Percentiles rank a stretch among this genome's conserved stretches.
These are phyloP conservation scores for Eilema sororculum DNA, from an alignment of 2,888 invertebrate species.

Conservation along the genomic window DNA sequence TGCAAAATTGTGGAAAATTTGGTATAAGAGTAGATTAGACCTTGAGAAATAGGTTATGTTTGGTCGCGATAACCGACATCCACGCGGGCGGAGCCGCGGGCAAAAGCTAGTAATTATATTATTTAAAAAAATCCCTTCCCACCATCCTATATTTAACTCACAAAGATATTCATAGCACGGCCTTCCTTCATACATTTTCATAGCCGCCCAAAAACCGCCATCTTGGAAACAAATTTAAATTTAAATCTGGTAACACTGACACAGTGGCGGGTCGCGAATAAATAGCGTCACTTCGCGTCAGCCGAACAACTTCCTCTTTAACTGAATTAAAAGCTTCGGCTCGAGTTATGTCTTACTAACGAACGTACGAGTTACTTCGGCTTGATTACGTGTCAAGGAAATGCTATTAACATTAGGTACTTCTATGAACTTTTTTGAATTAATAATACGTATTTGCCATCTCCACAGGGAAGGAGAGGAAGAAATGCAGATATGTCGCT, in stretches of 20 bases:
- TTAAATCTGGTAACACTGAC: conserved; percentile 46
- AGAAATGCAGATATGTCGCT: too few species aligned
- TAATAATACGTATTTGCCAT: background rate
- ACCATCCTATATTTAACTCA: background rate
- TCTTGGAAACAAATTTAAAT: conserved; percentile 39
- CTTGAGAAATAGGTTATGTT: too few species aligned
- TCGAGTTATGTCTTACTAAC: conserved; percentile 75
- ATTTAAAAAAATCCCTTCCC: background rate
- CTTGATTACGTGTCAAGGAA: conserved; percentile 53
- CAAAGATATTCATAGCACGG: conserved; percentile 23
- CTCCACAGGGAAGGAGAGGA: too few species aligned
- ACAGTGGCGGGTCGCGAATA: conserved; percentile 46
- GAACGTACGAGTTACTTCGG: conserved; percentile 63
- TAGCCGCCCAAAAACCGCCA: conserved; percentile 21
- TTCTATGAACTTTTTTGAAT: conserved; percentile 8
- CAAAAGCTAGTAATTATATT: too few species aligned
- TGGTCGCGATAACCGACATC: too few species aligned
- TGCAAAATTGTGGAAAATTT: too few species aligned
- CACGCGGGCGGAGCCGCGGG: too few species aligned
- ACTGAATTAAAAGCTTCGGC: conserved; percentile 81
- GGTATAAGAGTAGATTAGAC: too few species aligned
- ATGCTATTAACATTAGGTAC: conserved; percentile 1
- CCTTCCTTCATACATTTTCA: conserved; percentile 21
- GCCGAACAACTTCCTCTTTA: conserved; percentile 67
- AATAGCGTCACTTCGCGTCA: conserved; percentile 65